phyloP scores from a whole-genome alignment of 2,797 vertebrate species.

The Acanthornis magna region DNA sequence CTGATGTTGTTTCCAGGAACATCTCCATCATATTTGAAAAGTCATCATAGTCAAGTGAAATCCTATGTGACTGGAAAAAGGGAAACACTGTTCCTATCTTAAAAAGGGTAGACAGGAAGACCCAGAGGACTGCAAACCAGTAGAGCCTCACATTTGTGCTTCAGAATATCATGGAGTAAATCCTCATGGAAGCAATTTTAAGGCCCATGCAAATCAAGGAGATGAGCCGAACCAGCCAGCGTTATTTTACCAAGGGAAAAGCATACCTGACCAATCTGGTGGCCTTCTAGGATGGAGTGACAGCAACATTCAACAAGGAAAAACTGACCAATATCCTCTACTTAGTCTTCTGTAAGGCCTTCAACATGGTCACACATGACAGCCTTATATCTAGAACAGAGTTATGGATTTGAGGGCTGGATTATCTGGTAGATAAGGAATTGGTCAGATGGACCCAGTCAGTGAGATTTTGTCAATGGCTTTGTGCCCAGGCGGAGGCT shows the following conservation, averaged over 20 bases:
- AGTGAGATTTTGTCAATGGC: background rate
- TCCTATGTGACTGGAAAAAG: background rate
- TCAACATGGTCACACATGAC: background rate
- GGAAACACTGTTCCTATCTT: background rate
- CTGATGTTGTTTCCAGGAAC: background rate
- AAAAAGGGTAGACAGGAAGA: background rate
- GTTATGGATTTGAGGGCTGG: background rate
- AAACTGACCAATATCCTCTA: background rate
- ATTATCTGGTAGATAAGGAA: background rate
- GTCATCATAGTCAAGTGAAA: too few species aligned
- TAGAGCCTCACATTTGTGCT: background rate
- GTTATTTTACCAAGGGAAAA: background rate
- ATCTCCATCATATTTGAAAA: background rate
- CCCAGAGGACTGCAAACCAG: background rate
- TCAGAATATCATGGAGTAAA: background rate
- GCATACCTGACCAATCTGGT: background rate
- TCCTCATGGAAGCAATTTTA: background rate
- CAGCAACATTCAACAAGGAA: background rate
- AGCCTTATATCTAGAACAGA: background rate
- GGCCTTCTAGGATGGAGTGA: background rate
- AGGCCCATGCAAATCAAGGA: background rate
- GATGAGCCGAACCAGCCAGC: accelerated
- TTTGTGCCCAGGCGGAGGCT: accelerated
- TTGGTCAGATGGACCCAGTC: background rate
- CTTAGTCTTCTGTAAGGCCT: background rate